Evolutionary conservation across 92 coral and sea anemone genomes (phyloP), one percentile per base, ranked within the genome.

Genomic region (Zoanthus solanderi): DNA sequence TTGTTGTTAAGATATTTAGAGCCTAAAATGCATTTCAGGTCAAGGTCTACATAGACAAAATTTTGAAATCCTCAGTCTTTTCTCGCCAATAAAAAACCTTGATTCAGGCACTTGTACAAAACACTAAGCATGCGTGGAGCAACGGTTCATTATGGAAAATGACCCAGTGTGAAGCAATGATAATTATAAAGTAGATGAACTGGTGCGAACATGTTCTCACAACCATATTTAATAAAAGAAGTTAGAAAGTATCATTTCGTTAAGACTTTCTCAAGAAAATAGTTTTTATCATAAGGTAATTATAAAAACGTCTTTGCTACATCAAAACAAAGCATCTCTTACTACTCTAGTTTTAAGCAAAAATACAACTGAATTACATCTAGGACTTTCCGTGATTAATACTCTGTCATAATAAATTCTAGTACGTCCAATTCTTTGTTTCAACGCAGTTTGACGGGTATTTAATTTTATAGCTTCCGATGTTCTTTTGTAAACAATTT

Each of bases 71-170:
- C 69, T 4, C 56, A 7, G 1, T n/a, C 28, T 28, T 63, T 63
- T 6, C 32, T 63, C 3, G 17, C 17, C 9, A 63, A 4, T 5
- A 4, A n/a, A 63, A 16, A 16, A 17, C n/a, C 45, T 76, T 16
- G 67, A 63, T 52, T 66, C 63, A 17, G 44, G 66, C 81, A 37
- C n/a, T 46, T n/a, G 16, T 23, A 9, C 11, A 14, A 69, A 67
- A 75, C 47, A 14, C 81, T 31, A 29, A 42, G 66, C 66, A 76
- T 76, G 81, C 44, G 52, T 76, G 52, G 52, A 76, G 28, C 23
- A 23, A n/a, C 44, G 28, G 37, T 32, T 45, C 29, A 17, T 50
- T 37, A 50, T 75, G 30, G 28, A 52, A 75, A 75, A 69, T 69
- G 30, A 69, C 75, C 17, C 75, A 6, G 75, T 30, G 75, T 69